These are phyloP conservation scores for Watsonalla binaria DNA, from an alignment of 2,888 invertebrate species.

Conservation along the genomic window DNA sequence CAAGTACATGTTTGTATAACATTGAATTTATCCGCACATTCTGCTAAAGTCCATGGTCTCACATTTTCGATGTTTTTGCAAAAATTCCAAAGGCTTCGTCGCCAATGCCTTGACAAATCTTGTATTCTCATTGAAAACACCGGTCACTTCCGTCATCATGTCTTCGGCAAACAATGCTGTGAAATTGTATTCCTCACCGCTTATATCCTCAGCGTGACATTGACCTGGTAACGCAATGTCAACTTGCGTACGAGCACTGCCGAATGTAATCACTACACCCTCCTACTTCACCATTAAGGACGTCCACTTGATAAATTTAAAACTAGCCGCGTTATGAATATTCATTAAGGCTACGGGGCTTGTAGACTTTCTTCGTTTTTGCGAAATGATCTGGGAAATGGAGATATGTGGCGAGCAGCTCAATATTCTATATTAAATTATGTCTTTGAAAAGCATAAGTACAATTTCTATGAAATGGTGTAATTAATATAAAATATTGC, in stretches of 20 bases:
- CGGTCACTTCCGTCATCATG: slow-evolving; percentile 32
- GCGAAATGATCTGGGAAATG: background rate
- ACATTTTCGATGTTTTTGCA: slow-evolving; percentile 12
- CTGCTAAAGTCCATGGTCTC: slow-evolving; percentile 1
- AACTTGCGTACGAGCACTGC: slow-evolving; percentile 33
- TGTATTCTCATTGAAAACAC: slow-evolving; percentile 32
- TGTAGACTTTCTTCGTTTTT: slow-evolving; percentile 13
- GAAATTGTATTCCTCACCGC: slow-evolving; percentile 50
- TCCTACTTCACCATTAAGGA: slow-evolving; percentile 42
- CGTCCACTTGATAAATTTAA: slow-evolving; percentile 20
- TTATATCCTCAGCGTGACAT: slow-evolving; percentile 48
- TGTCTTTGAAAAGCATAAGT: too few relatives aligned
- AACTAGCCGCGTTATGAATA: slow-evolving; percentile 28
- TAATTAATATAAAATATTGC: too few relatives aligned
- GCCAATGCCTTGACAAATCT: slow-evolving; percentile 21
- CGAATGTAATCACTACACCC: slow-evolving; percentile 16
- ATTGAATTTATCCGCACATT: background rate
- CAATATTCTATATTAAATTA: background rate
- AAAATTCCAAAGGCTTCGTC: slow-evolving; percentile 13
- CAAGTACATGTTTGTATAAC: too few relatives aligned
- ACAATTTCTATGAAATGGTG: too few relatives aligned
- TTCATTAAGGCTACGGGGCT: slow-evolving; percentile 30
- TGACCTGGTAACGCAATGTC: slow-evolving; percentile 64
- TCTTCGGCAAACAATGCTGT: slow-evolving; percentile 40
- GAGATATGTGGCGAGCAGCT: background rate